Evolutionary conservation across 2,888 invertebrate species (phyloP).

Genomic region (Conus canariensis): DNA sequence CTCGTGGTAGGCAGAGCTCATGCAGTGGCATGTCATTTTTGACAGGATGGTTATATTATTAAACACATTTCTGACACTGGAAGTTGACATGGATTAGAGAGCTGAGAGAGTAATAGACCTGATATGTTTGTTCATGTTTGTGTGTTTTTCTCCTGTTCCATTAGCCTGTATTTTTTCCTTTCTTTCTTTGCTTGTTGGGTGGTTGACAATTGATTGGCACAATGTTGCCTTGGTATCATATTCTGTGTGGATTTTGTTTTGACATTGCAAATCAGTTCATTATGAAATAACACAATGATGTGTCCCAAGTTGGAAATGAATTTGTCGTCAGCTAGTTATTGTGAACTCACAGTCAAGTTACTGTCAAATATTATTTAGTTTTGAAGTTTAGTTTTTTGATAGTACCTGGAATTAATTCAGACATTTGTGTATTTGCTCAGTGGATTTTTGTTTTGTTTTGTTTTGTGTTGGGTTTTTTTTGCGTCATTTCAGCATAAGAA

Average conservation of each 20-base stretch:
- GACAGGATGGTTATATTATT: too few species aligned
- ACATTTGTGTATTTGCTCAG: too few species aligned
- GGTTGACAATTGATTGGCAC: background rate
- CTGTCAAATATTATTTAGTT: too few species aligned
- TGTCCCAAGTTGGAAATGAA: background rate
- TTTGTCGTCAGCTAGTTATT: background rate
- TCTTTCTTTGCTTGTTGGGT: background rate
- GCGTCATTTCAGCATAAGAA: too few species aligned
- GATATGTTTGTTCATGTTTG: background rate
- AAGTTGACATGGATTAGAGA: too few species aligned
- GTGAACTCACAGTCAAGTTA: background rate
- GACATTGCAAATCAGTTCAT: background rate
- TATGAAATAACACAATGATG: background rate
- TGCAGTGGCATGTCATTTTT: too few species aligned
- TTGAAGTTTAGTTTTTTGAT: too few species aligned
- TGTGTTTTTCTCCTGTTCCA: background rate
- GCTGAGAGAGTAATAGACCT: too few species aligned
- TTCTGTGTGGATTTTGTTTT: background rate
- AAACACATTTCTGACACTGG: too few species aligned
- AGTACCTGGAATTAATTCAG: too few species aligned
- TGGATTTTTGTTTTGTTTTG: background rate
- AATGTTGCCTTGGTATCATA: too few species aligned
- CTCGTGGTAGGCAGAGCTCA: too few species aligned
- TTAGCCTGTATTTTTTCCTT: background rate
- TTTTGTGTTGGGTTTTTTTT: background rate